These are phyloP conservation scores for Clistopyga incitator DNA, from an alignment of 2,888 invertebrate genomes.

Conservation along the genomic window DNA sequence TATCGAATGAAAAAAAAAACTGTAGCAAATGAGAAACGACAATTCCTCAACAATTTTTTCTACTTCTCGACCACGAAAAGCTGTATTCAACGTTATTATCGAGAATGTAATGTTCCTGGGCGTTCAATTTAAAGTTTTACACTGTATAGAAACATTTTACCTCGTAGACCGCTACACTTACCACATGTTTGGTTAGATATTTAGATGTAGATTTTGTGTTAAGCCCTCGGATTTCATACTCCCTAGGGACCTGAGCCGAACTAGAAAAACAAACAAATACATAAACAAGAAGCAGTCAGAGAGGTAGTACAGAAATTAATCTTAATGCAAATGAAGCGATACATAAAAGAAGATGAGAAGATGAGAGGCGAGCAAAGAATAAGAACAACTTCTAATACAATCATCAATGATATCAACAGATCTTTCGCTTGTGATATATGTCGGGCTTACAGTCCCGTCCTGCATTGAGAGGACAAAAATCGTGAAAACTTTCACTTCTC, in stretches of 20 bases:
- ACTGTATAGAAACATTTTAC: background rate
- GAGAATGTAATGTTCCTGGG: background rate
- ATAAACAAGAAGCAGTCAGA: too few relatives aligned
- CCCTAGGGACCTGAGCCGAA: too few relatives aligned
- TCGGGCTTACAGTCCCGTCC: background rate
- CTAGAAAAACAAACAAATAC: too few relatives aligned
- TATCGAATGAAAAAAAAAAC: background rate
- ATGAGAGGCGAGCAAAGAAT: too few relatives aligned
- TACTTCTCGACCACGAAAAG: constrained; percentile 15
- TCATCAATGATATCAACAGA: constrained; percentile 2
- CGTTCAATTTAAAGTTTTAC: constrained; percentile 1
- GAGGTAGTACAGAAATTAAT: too few relatives aligned
- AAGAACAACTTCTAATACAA: background rate
- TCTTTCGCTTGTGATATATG: background rate
- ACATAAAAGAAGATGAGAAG: too few relatives aligned
- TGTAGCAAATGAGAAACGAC: background rate
- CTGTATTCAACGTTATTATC: constrained; percentile 16
- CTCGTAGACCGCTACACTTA: background rate
- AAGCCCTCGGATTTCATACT: too few relatives aligned
- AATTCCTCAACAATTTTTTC: constrained; percentile 10
- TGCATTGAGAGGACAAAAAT: background rate
- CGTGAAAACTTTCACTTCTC: background rate
- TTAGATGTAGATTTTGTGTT: too few relatives aligned
- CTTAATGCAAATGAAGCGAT: too few relatives aligned
- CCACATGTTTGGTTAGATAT: too few relatives aligned